Evolutionary conservation across 1,140 invertebrate species (phyloP).

Genomic region (Listronotus bonariensis): DNA sequence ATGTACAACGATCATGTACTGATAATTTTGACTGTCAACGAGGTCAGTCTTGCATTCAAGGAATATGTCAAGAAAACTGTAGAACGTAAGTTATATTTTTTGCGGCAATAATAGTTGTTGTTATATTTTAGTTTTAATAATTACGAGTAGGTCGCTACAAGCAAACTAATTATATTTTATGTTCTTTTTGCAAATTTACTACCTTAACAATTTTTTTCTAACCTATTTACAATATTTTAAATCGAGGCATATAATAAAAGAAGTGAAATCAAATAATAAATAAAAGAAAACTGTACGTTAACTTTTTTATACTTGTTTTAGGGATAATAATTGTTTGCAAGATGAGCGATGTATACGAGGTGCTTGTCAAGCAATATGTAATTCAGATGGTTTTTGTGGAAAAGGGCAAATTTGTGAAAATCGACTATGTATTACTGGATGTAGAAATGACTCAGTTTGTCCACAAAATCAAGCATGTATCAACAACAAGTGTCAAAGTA

Average conservation of each 20-base stretch:
- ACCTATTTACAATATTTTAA: no score
- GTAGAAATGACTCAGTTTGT: constrained; percentile 81
- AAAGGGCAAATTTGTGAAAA: constrained; percentile 84
- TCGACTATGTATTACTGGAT: constrained; percentile 82
- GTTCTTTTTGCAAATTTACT: no score
- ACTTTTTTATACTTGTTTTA: constrained; percentile 55
- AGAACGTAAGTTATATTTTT: constrained; percentile 57
- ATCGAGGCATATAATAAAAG: no score
- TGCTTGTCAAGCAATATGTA: constrained; percentile 81
- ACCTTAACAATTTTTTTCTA: no score
- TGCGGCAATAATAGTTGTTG: no score
- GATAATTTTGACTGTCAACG: constrained; percentile 67
- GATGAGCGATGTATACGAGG: constrained; percentile 83
- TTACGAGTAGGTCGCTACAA: no score
- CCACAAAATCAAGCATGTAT: constrained; percentile 75
- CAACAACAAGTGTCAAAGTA: constrained; percentile 79
- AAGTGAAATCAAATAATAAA: no score
- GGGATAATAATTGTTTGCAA: constrained; percentile 78
- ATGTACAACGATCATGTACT: constrained; percentile 66
- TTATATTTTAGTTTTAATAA: no score
- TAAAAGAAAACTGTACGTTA: background rate
- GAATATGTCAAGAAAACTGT: constrained; percentile 75
- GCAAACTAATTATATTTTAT: no score
- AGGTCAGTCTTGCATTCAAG: constrained; percentile 73
- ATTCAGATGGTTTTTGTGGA: constrained; percentile 79